Evolutionary conservation across 2,797 vertebrate genomes (phyloP).

Genomic region (Calcarius lapponicus): DNA sequence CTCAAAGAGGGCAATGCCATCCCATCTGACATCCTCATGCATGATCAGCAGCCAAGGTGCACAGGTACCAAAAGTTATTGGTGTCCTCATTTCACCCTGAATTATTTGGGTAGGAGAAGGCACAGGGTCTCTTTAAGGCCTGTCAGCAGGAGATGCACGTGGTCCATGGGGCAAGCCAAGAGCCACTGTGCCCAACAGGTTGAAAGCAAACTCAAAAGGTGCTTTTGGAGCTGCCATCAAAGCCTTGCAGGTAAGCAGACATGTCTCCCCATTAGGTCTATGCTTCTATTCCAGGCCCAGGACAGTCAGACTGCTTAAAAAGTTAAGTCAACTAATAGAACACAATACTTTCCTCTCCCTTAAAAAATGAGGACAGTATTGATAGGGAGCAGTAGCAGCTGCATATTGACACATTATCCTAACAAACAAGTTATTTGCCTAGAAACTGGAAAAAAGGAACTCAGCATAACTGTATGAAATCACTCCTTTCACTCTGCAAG

Average conservation of each 20-base stretch:
- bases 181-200: not conserved
- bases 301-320: not conserved
- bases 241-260: not conserved
- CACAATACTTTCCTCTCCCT: not conserved
- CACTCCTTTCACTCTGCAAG: not conserved
- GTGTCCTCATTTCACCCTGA: not conserved
- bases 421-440: not conserved
- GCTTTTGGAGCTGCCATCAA: not conserved
- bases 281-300: not conserved
- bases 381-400: not conserved
- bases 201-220: not conserved
- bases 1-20: not conserved
- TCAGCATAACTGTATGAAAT: not conserved
- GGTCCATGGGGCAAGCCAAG: not conserved
- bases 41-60: not conserved
- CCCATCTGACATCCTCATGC: not conserved
- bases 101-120: not conserved
- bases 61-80: fast-evolving
- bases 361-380: not conserved
- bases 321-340: not conserved
- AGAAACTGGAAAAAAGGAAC: not conserved
- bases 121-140: not conserved
- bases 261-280: not conserved
- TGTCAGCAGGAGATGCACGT: not conserved
- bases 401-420: not conserved